Conservation (phyloP, 2,888 invertebrate genomes). For the Schizotus pectinicornis region DNA sequence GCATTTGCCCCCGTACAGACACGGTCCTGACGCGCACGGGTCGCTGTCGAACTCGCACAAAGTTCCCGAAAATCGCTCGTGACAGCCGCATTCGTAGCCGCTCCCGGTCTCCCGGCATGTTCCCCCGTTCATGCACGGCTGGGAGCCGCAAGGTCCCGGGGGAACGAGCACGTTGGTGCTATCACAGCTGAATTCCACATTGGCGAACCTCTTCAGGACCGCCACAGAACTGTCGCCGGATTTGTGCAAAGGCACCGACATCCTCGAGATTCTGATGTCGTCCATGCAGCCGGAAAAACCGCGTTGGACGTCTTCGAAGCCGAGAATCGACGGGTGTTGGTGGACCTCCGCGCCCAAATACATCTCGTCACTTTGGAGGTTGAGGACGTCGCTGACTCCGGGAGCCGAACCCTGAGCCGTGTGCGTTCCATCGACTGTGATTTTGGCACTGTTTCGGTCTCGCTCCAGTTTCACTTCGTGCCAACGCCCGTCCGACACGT, state of each 20-base stretch:
- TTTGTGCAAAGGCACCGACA: slow-evolving; percentile 76
- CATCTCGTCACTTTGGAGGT: slow-evolving; percentile 82
- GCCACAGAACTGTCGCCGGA: slow-evolving; percentile 69
- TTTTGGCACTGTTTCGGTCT: slow-evolving; percentile 77
- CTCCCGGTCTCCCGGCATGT: slow-evolving; percentile 67
- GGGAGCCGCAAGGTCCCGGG: slow-evolving; percentile 74
- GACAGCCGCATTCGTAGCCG: slow-evolving; percentile 73
- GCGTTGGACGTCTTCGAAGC: slow-evolving; percentile 73
- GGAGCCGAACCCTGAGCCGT: slow-evolving; percentile 79
- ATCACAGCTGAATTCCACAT: slow-evolving; percentile 75
- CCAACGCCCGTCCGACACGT: slow-evolving; percentile 86
- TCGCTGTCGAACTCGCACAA: slow-evolving; percentile 86
- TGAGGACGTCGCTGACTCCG: slow-evolving; percentile 82
- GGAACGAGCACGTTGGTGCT: slow-evolving; percentile 63
- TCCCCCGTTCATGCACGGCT: slow-evolving; percentile 80
- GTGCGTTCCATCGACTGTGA: slow-evolving; percentile 79
- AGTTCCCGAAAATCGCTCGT: slow-evolving; percentile 65
- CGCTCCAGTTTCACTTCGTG: slow-evolving; percentile 81
- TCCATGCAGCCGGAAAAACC: slow-evolving; percentile 94
- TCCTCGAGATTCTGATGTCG: slow-evolving; percentile 79
- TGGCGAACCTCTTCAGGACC: slow-evolving; percentile 70
- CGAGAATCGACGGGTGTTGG: slow-evolving; percentile 74
- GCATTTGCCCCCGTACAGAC: slow-evolving; percentile 83
- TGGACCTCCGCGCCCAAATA: slow-evolving; percentile 85
- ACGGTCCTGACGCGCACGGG: slow-evolving; percentile 88